Conservation (phyloP, 2,888 invertebrate genomes). For the Acanthoscelides obtectus region DNA sequence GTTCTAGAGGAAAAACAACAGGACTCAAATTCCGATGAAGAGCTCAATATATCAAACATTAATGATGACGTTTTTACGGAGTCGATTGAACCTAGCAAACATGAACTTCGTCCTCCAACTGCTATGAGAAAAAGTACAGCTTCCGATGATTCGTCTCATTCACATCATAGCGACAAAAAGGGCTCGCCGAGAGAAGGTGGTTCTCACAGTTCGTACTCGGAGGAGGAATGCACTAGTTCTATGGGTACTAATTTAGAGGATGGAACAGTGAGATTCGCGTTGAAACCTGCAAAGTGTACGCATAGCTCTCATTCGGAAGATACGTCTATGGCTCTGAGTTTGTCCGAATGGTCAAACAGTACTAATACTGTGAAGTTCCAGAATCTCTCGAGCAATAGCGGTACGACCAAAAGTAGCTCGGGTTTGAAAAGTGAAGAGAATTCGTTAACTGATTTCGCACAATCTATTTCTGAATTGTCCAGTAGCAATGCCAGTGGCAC, state of each 20-base stretch:
- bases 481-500: slow-evolving; percentile 71
- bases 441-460: slow-evolving; percentile 65
- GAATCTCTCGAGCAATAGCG: slow-evolving; percentile 61
- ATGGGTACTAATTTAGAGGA: slow-evolving; percentile 71
- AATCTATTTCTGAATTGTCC: slow-evolving; percentile 80
- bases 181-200: slow-evolving; percentile 39
- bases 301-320: slow-evolving; percentile 83
- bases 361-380: slow-evolving; percentile 80
- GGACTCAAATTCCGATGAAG: slow-evolving; percentile 50
- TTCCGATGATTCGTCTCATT: slow-evolving; percentile 44
- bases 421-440: slow-evolving; percentile 76
- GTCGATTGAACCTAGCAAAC: slow-evolving; percentile 33
- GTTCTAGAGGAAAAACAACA: slow-evolving; percentile 40
- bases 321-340: slow-evolving; percentile 78
- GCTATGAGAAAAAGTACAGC: slow-evolving; percentile 44
- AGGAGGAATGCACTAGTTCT: slow-evolving; percentile 64
- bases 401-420: slow-evolving; percentile 58
- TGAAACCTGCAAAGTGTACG: slow-evolving; percentile 76
- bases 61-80: slow-evolving; percentile 49
- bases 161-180: slow-evolving; percentile 36
- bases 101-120: slow-evolving; percentile 44
- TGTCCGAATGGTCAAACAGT: slow-evolving; percentile 85
- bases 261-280: slow-evolving; percentile 74
- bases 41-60: slow-evolving; percentile 46
- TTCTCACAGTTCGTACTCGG: slow-evolving; percentile 66